Conservation (phyloP, 2,888 invertebrate genomes). For the Andrena praecox region DNA sequence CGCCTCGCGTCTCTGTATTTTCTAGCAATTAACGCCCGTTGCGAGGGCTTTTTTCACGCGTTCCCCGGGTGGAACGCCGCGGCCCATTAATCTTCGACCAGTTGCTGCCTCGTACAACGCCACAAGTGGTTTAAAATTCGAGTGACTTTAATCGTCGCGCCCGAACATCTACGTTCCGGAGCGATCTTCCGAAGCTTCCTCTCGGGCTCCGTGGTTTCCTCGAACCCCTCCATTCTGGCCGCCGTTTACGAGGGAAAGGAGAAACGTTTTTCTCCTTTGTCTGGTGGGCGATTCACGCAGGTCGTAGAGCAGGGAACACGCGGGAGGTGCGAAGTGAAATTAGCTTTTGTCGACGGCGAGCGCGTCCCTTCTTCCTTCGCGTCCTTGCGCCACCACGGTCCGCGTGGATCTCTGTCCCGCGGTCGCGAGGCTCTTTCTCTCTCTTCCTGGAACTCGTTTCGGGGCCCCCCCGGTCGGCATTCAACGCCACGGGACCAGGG, state of each 20-base stretch:
- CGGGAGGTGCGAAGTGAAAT: constrained; percentile 67
- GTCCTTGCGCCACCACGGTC: background rate
- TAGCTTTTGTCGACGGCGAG: constrained; percentile 57
- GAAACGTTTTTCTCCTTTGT: constrained; percentile 36
- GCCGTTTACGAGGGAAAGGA: constrained; percentile 1
- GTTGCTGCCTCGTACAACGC: constrained; percentile 35
- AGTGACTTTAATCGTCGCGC: constrained; percentile 33
- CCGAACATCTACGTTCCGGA: background rate
- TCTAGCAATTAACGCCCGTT: constrained; percentile 40
- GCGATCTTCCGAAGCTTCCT: background rate
- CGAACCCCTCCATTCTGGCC: constrained; percentile 23
- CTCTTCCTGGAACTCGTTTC: constrained; percentile 71
- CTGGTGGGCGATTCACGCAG: constrained; percentile 27
- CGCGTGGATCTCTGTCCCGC: constrained; percentile 45
- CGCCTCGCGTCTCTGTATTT: constrained; percentile 40
- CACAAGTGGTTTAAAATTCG: constrained; percentile 69
- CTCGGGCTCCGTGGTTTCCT: constrained; percentile 2
- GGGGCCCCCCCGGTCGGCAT: constrained; percentile 44
- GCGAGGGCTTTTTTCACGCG: constrained; percentile 9
- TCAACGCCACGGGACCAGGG: constrained; percentile 39
- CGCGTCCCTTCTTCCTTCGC: constrained; percentile 27
- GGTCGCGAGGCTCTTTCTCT: constrained; percentile 62
- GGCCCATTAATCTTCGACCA: constrained; percentile 60
- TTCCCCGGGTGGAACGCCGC: constrained; percentile 15
- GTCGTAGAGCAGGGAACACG: constrained; percentile 29